Base-by-base conservation (phyloP, 2,888 invertebrate species). In the Tetramorium bicarinatum region DNA sequence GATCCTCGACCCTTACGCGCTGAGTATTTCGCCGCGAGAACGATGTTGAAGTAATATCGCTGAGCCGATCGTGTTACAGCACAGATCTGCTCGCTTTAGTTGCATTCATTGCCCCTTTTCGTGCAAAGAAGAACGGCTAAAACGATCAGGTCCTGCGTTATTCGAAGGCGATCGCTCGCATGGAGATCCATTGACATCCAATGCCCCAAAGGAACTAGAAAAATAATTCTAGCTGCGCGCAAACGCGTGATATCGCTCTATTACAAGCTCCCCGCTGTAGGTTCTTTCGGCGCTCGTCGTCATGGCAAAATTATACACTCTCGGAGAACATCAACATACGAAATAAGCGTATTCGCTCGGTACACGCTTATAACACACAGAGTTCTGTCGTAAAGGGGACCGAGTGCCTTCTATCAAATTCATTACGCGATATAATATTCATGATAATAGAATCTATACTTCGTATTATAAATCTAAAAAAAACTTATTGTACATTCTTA, bases 331-430 rank as follows among this genome's bases (percentile, higher is more conserved):
- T 94, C 93, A 87, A 87, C 87, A 90, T 90, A 92, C 93, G 93
- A 91, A 92, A 93, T 93, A 93, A 80, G 79, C 90, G 91, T 90
- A 91, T 92, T 92, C 90, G 83, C 79, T 74, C 72, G 77, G 88
- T 83, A 92, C 21, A 91, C 89, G 89, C 93, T 90, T 93, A 94
- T 92, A 89, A 88, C 93, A 93, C 91, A 91, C 93, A 89, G 93
- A 94, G 94, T 94, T 94, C 94, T 87, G 91, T 91, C 92, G 94
- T 95, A 94, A 94, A 94, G 94, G 94, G 94, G 94, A 95, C 94
- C 94, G 94, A 92, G 94, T 95, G 94, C 92, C 94, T 95, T 95
- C 94, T 49, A 77, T 86, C 84, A 86, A 61, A 85, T 85, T 89
- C 87, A 88, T 89, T 92, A 88, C 91, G 87, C 87, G 86, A 91